Conservation (phyloP, 2,113 vertebrate species). For the Dicaeum eximium region DNA sequence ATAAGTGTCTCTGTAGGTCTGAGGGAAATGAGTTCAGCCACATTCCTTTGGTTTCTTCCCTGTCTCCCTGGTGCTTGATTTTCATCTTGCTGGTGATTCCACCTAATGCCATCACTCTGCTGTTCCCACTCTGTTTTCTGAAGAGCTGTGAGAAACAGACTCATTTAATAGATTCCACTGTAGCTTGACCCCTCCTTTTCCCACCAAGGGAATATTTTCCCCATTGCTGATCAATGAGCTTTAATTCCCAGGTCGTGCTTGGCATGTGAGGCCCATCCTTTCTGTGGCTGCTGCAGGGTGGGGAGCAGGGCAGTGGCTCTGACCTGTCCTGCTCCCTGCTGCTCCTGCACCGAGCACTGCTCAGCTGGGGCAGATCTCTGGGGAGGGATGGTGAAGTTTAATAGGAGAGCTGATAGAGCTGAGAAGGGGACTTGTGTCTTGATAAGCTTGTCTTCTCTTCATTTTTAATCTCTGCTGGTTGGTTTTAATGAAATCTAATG, state of each 20-base stretch:
- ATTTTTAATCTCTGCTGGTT: neutral
- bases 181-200: neutral
- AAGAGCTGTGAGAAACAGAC: neutral
- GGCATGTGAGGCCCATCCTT: neutral
- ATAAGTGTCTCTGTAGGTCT: neutral
- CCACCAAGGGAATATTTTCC: neutral
- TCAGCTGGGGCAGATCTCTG: neutral
- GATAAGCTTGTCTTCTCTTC: neutral
- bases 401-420: neutral
- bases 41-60: neutral
- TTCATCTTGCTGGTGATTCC: neutral
- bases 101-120: neutral
- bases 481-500: neutral
- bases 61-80: neutral
- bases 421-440: neutral
- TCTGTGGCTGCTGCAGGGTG: neutral
- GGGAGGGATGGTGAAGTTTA: neutral
- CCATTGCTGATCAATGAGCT: neutral
- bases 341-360: rapidly evolving
- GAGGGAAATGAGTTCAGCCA: neutral
- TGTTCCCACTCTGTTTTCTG: neutral
- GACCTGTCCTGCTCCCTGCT: rapidly evolving
- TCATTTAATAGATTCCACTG: neutral
- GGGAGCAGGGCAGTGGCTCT: neutral
- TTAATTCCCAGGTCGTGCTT: neutral